Percentiles rank a stretch among this genome's conserved stretches.
phyloP scores from a whole-genome alignment of 2,113 vertebrate genomes.

The Tenebrosternarchus preto region DNA sequence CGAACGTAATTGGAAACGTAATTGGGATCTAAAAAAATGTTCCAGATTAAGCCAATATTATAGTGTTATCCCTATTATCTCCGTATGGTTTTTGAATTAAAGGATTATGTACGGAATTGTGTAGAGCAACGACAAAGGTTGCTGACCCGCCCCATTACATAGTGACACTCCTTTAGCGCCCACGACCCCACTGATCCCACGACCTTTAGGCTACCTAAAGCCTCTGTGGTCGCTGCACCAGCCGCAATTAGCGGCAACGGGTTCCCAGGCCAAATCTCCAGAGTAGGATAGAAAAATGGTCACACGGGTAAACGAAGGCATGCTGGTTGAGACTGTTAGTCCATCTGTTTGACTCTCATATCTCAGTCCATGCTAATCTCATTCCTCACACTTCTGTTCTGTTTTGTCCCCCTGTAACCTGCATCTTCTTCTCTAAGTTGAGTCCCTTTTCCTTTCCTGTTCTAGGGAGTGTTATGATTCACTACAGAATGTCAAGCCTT shows the following conservation, averaged over 20 bases:
- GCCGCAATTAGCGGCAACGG: constrained; percentile 46
- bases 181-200: constrained; percentile 72
- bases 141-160: constrained; percentile 61
- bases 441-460: not conserved
- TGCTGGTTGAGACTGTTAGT: constrained; percentile 1
- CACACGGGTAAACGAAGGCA: constrained; percentile 30
- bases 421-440: not conserved
- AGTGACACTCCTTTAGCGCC: constrained; percentile 70
- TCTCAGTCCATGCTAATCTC: not conserved
- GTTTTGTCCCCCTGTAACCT: not conserved
- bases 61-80: constrained; percentile 69
- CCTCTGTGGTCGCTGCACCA: constrained; percentile 47
- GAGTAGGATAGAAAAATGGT: constrained; percentile 34
- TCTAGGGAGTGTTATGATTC: not conserved
- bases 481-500: not conserved
- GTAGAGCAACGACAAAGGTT: constrained; percentile 72
- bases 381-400: not conserved
- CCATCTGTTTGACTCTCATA: constrained; percentile 33
- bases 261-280: constrained; percentile 45
- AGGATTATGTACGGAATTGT: constrained; percentile 65
- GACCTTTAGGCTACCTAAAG: constrained; percentile 54
- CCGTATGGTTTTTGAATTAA: constrained; percentile 66
- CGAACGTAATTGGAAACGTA: constrained; percentile 63
- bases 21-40: constrained; percentile 69
- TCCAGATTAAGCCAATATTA: constrained; percentile 67